A percentile compares a stretch with the other conserved stretches of the same genome.
phyloP scores from a whole-genome alignment of 2,113 vertebrate genomes.

The Ginglymostoma cirratum region DNA sequence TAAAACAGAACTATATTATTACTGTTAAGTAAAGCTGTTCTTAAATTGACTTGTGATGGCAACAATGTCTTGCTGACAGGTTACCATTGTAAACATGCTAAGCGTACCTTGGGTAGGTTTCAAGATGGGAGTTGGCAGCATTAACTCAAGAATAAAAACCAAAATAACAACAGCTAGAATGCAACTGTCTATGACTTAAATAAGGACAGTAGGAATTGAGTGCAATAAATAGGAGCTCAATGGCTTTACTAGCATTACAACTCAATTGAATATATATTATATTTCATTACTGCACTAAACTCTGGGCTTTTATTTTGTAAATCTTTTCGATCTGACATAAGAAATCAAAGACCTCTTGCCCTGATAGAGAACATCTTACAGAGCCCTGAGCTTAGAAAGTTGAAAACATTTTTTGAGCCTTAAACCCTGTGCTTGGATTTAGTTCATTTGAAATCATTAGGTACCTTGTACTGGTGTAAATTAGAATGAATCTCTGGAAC shows the following conservation, averaged over 20 bases:
- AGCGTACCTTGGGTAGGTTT: not conserved
- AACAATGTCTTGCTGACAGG: no score
- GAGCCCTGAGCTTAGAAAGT: not conserved
- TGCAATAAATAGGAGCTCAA: not conserved
- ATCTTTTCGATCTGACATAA: not conserved
- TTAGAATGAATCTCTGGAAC: not conserved
- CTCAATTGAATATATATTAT: not conserved
- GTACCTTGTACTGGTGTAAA: not conserved
- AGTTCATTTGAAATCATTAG: not conserved
- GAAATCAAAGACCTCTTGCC: not conserved
- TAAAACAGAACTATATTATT: not conserved
- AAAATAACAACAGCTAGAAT: not conserved
- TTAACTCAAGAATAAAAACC: not conserved
- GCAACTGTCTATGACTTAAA: not conserved
- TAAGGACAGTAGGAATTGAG: not conserved
- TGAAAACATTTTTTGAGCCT: not conserved
- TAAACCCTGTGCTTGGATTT: not conserved
- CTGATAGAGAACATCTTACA: not conserved
- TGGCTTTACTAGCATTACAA: not conserved
- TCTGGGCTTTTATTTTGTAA: not conserved
- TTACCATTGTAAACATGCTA: not conserved
- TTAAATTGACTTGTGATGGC: not conserved
- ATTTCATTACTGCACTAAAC: not conserved
- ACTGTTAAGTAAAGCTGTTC: not conserved
- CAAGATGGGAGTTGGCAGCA: not conserved